A percentile compares a stretch with the other conserved stretches of the same genome.
These are phyloP conservation scores for Myxocyprinus asiaticus DNA, from an alignment of 2,113 vertebrate genomes.

Conservation along the genomic window DNA sequence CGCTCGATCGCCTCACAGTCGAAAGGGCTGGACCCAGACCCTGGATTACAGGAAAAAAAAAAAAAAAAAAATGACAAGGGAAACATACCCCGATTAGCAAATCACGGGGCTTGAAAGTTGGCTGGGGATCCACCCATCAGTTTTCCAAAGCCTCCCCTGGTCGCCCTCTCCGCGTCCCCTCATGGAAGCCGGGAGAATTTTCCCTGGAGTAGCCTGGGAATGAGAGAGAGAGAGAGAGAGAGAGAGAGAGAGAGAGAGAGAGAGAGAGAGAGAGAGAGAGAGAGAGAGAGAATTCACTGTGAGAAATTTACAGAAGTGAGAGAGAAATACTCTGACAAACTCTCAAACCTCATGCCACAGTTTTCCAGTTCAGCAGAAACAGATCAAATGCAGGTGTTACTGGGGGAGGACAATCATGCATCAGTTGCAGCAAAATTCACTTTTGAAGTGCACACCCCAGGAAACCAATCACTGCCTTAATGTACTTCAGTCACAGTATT, in stretches of 20 bases:
- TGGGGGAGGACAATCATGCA: too few relatives aligned
- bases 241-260: constrained; percentile 40
- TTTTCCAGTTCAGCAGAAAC: too few relatives aligned
- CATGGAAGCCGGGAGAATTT: constrained; percentile 41
- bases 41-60: constrained; percentile 71
- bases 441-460: too few relatives aligned
- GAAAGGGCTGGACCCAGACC: constrained; percentile 89
- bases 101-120: constrained; percentile 79
- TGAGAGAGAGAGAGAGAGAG: constrained; percentile 57
- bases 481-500: too few relatives aligned
- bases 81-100: constrained; percentile 79
- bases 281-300: not conserved
- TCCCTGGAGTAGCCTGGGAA: constrained; percentile 58
- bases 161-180: constrained; percentile 48
- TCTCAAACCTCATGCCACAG: too few relatives aligned
- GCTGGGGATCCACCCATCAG: constrained; percentile 80
- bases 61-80: constrained; percentile 77
- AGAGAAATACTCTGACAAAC: too few relatives aligned
- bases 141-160: constrained; percentile 52
- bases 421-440: too few relatives aligned
- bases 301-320: too few relatives aligned
- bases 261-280: constrained; percentile 14
- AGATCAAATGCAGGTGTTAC: too few relatives aligned
- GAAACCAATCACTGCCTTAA: too few relatives aligned
- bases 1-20: constrained; percentile 76